These are phyloP conservation scores for Scaptomyza pallida DNA, from an alignment of 1,140 invertebrate genomes.

Conservation along the genomic window DNA sequence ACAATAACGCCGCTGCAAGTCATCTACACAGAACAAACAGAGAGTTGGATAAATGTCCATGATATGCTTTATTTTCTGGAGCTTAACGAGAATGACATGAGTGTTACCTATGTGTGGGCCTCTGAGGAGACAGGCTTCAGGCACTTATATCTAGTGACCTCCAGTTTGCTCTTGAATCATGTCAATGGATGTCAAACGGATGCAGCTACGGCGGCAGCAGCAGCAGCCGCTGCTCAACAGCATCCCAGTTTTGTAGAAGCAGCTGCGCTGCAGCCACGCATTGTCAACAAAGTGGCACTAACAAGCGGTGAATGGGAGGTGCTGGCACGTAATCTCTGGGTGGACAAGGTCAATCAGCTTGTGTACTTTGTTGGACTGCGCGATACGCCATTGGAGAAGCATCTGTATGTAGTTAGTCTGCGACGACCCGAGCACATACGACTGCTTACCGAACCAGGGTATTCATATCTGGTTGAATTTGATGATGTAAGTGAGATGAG, in stretches of 20 bases:
- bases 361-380: constrained; percentile 93
- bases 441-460: constrained; percentile 90
- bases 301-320: constrained; percentile 94
- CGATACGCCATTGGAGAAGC: constrained; percentile 92
- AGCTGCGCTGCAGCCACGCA: constrained; percentile 67
- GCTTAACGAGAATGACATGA: constrained; percentile 83
- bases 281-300: constrained; percentile 85
- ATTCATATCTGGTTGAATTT: constrained; percentile 92
- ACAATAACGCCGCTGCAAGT: constrained; percentile 84
- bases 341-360: constrained; percentile 88
- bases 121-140: constrained; percentile 96
- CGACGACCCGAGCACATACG: constrained; percentile 87
- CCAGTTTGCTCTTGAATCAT: constrained; percentile 59
- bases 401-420: constrained; percentile 92
- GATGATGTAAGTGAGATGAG: constrained; percentile 86
- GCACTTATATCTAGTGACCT: constrained; percentile 92
- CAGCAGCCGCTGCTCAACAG: constrained; percentile 39
- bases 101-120: constrained; percentile 94
- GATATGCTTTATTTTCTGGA: constrained; percentile 93
- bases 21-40: constrained; percentile 89
- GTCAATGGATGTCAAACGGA: constrained; percentile 71
- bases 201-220: constrained; percentile 27
- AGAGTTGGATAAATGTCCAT: constrained; percentile 96
- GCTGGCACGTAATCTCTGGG: constrained; percentile 90
- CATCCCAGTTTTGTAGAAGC: constrained; percentile 70